Conservation (phyloP, 2,797 vertebrate species). For the Oreochromis mossambicus region DNA sequence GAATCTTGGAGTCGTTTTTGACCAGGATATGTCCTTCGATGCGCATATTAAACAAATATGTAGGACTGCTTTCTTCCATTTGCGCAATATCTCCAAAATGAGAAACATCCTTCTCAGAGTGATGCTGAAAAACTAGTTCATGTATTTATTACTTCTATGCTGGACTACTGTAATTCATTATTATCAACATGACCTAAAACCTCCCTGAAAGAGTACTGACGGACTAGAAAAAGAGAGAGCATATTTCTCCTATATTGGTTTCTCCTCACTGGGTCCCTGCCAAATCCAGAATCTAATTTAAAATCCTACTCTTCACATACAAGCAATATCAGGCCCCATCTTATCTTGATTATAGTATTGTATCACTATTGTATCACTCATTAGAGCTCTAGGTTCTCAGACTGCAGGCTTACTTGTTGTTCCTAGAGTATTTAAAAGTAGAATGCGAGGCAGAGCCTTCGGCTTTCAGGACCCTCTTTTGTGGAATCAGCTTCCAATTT, state of each 20-base stretch:
- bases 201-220: not conserved
- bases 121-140: no score
- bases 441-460: not conserved
- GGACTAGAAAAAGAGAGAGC: not conserved
- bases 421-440: not conserved
- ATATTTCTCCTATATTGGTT: not conserved
- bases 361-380: not conserved
- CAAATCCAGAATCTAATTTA: not conserved
- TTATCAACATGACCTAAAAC: not conserved
- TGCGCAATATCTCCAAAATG: no score
- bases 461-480: not conserved
- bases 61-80: not conserved
- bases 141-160: no score
- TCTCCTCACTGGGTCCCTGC: fast-evolving
- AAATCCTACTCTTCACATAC: not conserved
- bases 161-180: not conserved
- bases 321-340: not conserved
- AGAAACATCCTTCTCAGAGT: no score
- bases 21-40: not conserved
- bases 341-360: not conserved
- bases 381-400: not conserved
- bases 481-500: not conserved
- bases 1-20: not conserved
- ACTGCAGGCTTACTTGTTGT: not conserved
- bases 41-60: not conserved